Conservation (phyloP, 2,797 vertebrate genomes). For the Enteromius unitaeniatus region DNA sequence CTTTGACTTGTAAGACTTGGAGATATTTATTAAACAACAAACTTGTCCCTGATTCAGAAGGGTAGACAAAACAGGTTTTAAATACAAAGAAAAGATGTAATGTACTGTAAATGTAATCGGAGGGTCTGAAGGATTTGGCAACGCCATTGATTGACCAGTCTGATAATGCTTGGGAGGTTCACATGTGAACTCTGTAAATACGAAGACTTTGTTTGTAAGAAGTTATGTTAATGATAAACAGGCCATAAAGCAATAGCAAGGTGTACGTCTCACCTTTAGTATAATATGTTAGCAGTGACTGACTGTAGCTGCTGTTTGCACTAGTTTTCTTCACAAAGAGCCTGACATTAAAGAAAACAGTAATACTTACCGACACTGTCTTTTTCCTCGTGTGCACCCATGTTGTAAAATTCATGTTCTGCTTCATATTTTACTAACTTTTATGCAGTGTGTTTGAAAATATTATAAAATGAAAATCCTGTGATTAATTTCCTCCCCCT, state of each 20-base stretch:
- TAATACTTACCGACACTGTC: background rate
- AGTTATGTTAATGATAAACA: background rate
- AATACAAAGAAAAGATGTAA: background rate
- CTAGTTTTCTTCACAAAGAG: slow-evolving; percentile 38
- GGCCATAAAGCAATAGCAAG: slow-evolving; percentile 46
- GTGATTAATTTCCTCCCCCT: too few species aligned
- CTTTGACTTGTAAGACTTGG: slow-evolving; percentile 1
- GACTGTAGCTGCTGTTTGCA: slow-evolving; percentile 36
- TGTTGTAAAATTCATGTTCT: background rate
- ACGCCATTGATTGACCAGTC: slow-evolving; percentile 81
- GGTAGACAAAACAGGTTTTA: slow-evolving; percentile 1
- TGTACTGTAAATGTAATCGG: slow-evolving; percentile 61
- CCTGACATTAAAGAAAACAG: slow-evolving; percentile 44
- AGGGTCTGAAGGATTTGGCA: slow-evolving; percentile 84
- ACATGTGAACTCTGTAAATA: slow-evolving; percentile 55
- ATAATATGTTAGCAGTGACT: slow-evolving; percentile 38
- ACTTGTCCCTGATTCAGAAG: background rate
- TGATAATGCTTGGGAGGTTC: slow-evolving; percentile 66
- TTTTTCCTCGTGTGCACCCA: background rate
- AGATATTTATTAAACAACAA: slow-evolving; percentile 25
- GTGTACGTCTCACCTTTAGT: slow-evolving; percentile 31
- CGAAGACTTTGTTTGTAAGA: slow-evolving; percentile 1
- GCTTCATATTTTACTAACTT: background rate
- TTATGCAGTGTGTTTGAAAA: background rate
- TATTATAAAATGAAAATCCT: too few species aligned